Base-by-base conservation (phyloP, 37 sponge, comb jelly and placozoan species). In the Chondrilla cf. caribensis region DNA sequence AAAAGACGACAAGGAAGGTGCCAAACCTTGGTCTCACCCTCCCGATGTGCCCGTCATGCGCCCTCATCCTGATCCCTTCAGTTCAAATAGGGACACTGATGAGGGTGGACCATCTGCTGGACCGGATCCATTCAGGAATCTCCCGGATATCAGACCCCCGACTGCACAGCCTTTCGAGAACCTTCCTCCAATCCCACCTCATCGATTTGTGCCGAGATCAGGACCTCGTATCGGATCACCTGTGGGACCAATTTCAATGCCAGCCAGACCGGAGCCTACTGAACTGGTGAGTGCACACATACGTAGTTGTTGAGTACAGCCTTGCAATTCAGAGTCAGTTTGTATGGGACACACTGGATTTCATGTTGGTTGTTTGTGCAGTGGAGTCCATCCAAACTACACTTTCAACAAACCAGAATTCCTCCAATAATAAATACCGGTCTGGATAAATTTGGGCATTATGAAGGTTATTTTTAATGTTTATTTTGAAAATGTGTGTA, bases 51-150 rank as follows among this genome's bases (percentile, higher is more conserved):
- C 79, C 0, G 68, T 83, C 17, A 92, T 95, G 90, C 66, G 96
- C 42, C 86, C 64, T n/a, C 77, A 79, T 54, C 80, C 90, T 7
- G 93, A 95, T 70, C 96, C 96, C 1, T 95, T 95, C 72, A 75
- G 67, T 70, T 17, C 57, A 39, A 42, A 37, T 2, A 43, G 37
- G 8, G 59, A 79, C 1, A 58, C 51, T 28, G 35, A 18, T 51
- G 29, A 51, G 4, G n/a, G 39, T 65, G 57, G 66, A 19, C 41
- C 25, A 0, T 32, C 76, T 43, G 76, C 75, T 64, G 79, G 38
- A 19, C 73, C 51, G 6, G 87, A 86, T 70, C 75, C 85, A 2
- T 47, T 86, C 59, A 38, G 67, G 35, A 80, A 83, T n/a, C 57
- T 86, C 11, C 89, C 89, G 5, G 70, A 60, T 3, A 82, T 86